A percentile compares a stretch with the other conserved stretches of the same genome.
phyloP scores from a whole-genome alignment of 2,113 vertebrate species.

The Mandrillus leucophaeus region DNA sequence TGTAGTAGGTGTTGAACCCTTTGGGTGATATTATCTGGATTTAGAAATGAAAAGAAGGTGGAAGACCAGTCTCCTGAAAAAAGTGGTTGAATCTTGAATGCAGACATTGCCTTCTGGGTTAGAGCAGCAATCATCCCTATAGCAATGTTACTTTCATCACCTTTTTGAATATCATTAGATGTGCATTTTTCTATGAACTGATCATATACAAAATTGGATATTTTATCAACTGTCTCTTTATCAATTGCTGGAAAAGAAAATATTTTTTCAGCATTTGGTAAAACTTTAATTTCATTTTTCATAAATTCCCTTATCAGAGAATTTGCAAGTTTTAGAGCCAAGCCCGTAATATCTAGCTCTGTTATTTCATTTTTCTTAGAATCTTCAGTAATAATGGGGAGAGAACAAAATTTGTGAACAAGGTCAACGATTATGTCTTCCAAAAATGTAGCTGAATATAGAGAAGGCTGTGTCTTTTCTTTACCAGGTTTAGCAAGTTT shows the following conservation, averaged over 20 bases:
- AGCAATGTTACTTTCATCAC: background rate
- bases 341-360: slow-evolving; percentile 39
- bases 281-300: slow-evolving; percentile 76
- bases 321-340: slow-evolving; percentile 70
- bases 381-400: slow-evolving; percentile 33
- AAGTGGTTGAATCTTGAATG: slow-evolving; percentile 75
- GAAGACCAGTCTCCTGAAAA: slow-evolving; percentile 77
- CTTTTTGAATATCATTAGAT: slow-evolving; percentile 28
- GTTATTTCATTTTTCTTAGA: slow-evolving; percentile 27
- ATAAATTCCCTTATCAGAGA: slow-evolving; percentile 72
- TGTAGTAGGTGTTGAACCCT: slow-evolving; percentile 61
- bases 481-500: background rate
- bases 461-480: slow-evolving; percentile 47
- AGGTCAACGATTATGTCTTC: slow-evolving; percentile 75
- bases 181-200: slow-evolving; percentile 64
- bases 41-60: slow-evolving; percentile 74
- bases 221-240: slow-evolving; percentile 67
- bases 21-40: slow-evolving; percentile 66
- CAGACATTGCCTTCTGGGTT: slow-evolving; percentile 73
- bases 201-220: slow-evolving; percentile 72
- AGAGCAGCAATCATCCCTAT: slow-evolving; percentile 63
- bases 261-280: slow-evolving; percentile 72
- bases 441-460: slow-evolving; percentile 75
- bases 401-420: slow-evolving; percentile 65
- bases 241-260: slow-evolving; percentile 69